Percentiles rank a stretch among this genome's conserved stretches.
These are phyloP conservation scores for Parauchenoglanis punctatus DNA, from an alignment of 2,797 vertebrate genomes.

Conservation along the genomic window DNA sequence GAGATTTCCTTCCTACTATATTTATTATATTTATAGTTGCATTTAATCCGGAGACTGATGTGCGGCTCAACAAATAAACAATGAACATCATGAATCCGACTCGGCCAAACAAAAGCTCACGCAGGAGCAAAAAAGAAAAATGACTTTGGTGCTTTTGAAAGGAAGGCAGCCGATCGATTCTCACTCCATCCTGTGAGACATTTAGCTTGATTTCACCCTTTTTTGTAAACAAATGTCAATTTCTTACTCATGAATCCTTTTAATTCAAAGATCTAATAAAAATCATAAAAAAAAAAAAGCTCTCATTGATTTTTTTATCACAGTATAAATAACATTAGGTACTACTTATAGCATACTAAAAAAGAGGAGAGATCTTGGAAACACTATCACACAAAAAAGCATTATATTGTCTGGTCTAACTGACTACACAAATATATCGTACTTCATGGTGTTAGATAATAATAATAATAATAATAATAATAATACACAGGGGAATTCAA, in stretches of 20 bases:
- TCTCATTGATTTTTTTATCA: neutral
- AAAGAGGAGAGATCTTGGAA: neutral
- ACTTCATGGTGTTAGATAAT: neutral
- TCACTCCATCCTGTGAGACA: conserved; percentile 25
- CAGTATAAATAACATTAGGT: neutral
- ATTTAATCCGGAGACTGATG: neutral
- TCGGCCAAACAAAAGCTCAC: conserved; percentile 2
- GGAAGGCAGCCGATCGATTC: conserved; percentile 13
- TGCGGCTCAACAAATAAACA: conserved; percentile 1
- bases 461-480: neutral
- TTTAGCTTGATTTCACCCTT: conserved; percentile 22
- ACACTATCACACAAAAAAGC: neutral
- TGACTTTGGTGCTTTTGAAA: conserved; percentile 17
- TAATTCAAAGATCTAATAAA: conserved; percentile 3
- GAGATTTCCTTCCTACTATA: neutral
- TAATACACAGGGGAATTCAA: too few species aligned
- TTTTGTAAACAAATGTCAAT: conserved; percentile 14
- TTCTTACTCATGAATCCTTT: conserved; percentile 6
- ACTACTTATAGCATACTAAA: neutral
- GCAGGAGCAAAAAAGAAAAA: neutral
- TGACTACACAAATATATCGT: neutral
- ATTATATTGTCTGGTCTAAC: neutral
- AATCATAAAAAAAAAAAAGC: neutral
- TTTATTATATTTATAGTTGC: neutral
- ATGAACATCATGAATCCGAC: neutral